Base-by-base conservation (phyloP, 1,140 invertebrate species). In the Cydia strobilella region DNA sequence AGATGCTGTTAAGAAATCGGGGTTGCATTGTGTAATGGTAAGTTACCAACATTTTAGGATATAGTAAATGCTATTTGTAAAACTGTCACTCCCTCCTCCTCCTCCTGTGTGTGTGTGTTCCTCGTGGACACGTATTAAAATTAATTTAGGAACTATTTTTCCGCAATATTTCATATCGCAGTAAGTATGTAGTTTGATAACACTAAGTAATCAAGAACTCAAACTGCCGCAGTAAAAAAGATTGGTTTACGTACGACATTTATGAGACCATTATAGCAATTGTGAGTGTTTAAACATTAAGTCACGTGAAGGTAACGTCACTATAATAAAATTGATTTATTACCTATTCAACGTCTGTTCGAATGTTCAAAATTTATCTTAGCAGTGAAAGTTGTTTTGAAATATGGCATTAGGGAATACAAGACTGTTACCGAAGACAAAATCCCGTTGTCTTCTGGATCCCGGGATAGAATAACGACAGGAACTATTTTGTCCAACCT, bases 21-120 rank as follows among this genome's bases (percentile, higher is more conserved):
- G n/a, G 31, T 69, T 42, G 65, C 35, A 69, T 39, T 69, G 15
- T 39, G 31, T 69, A 39, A 69, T 69, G 65, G 65, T 69, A 35
- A 69, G 65, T 69, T 35, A 59, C 3, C 2, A 59, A 59, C 51
- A 18, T 7, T 54, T 6, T 59, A 59, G 54, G 54, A n/a, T n/a
- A n/a, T n/a, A n/a, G n/a, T n/a, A n/a, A n/a, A n/a, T n/a, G n/a
- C n/a, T n/a, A n/a, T n/a, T n/a, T n/a, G n/a, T n/a, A n/a, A n/a
- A n/a, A n/a, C n/a, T n/a, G n/a, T n/a, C n/a, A n/a, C n/a, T n/a
- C n/a, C n/a, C n/a, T n/a, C n/a, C n/a, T n/a, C n/a, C n/a, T n/a
- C n/a, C n/a, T n/a, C n/a, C n/a, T n/a, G n/a, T n/a, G n/a, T n/a
- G n/a, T n/a, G n/a, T n/a, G n/a, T n/a, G n/a, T n/a, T n/a, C n/a